phyloP scores from a whole-genome alignment of 2,113 vertebrate species.

The Poeciliopsis occidentalis region DNA sequence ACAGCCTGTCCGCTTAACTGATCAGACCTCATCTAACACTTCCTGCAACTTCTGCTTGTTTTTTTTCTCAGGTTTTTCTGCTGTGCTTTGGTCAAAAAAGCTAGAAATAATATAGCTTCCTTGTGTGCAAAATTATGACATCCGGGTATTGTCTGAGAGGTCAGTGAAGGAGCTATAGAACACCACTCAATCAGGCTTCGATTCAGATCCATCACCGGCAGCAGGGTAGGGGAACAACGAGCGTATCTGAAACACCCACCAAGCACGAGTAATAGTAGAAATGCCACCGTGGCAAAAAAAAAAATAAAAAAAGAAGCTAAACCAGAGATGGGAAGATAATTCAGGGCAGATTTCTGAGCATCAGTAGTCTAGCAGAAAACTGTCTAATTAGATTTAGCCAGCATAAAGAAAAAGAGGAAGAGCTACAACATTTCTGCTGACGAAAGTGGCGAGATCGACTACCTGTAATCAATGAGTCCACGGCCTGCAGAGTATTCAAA shows the following conservation, averaged over 20 bases:
- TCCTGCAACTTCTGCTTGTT: slow-evolving; percentile 21
- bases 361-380: slow-evolving; percentile 58
- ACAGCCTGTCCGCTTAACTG: slow-evolving; percentile 43
- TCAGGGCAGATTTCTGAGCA: slow-evolving; percentile 67
- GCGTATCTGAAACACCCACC: slow-evolving; percentile 63
- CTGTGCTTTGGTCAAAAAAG: slow-evolving; percentile 17
- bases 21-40: slow-evolving; percentile 42
- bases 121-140: slow-evolving; percentile 39
- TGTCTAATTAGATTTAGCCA: slow-evolving; percentile 65
- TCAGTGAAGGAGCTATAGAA: slow-evolving; percentile 72
- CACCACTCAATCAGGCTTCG: slow-evolving; percentile 81
- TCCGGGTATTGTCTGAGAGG: slow-evolving; percentile 58
- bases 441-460: slow-evolving; percentile 71
- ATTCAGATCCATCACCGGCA: slow-evolving; percentile 61
- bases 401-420: slow-evolving; percentile 37
- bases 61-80: slow-evolving; percentile 9
- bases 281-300: slow-evolving; percentile 76
- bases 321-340: slow-evolving; percentile 76
- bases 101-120: slow-evolving; percentile 7
- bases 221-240: slow-evolving; percentile 27
- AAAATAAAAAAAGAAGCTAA: slow-evolving; percentile 69
- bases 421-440: slow-evolving; percentile 75
- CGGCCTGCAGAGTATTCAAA: slow-evolving; percentile 70
- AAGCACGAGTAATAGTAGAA: slow-evolving; percentile 70
- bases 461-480: slow-evolving; percentile 79